Evolutionary conservation across 1,140 invertebrate genomes (phyloP).

Genomic region (Eubasilissa regina): DNA sequence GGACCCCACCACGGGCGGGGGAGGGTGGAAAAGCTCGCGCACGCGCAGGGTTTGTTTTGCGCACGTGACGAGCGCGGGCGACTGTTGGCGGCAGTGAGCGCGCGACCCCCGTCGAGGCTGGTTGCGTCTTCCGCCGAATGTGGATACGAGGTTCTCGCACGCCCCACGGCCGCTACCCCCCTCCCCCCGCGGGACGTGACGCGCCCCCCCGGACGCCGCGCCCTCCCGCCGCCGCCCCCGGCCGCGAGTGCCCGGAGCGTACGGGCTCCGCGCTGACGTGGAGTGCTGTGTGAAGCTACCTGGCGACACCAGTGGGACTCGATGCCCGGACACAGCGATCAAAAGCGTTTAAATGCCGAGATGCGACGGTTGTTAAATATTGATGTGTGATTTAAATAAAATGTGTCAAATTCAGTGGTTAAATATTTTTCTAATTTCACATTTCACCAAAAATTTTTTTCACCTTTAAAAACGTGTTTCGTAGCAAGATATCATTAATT

Average conservation of each 20-base stretch:
- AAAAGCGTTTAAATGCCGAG: conserved; percentile 4
- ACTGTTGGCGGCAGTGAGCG: conserved; percentile 55
- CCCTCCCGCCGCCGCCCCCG: not conserved
- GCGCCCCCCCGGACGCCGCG: conserved; percentile 3
- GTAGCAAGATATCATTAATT: no score
- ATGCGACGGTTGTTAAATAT: not conserved
- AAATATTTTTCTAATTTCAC: not conserved
- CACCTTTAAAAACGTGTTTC: no score
- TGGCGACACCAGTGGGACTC: conserved; percentile 22
- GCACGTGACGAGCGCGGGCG: conserved; percentile 38
- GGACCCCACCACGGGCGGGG: not conserved
- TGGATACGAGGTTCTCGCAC: conserved; percentile 12
- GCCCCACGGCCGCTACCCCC: conserved; percentile 33
- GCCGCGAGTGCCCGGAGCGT: conserved; percentile 21
- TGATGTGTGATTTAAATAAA: not conserved
- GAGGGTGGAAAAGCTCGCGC: conserved; percentile 26
- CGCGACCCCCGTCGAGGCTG: conserved; percentile 56
- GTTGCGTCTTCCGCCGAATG: conserved; percentile 46
- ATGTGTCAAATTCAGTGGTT: not conserved
- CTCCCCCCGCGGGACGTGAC: conserved; percentile 32
- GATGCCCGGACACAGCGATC: conserved; percentile 33
- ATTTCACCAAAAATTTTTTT: no score
- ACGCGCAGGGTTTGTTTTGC: conserved; percentile 40
- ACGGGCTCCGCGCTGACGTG: not conserved
- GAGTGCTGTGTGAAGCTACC: conserved; percentile 20